Evolutionary conservation across 2,888 invertebrate genomes (phyloP), one percentile per base, ranked within the genome.

Genomic region (Blastobasis lacticolella): DNA sequence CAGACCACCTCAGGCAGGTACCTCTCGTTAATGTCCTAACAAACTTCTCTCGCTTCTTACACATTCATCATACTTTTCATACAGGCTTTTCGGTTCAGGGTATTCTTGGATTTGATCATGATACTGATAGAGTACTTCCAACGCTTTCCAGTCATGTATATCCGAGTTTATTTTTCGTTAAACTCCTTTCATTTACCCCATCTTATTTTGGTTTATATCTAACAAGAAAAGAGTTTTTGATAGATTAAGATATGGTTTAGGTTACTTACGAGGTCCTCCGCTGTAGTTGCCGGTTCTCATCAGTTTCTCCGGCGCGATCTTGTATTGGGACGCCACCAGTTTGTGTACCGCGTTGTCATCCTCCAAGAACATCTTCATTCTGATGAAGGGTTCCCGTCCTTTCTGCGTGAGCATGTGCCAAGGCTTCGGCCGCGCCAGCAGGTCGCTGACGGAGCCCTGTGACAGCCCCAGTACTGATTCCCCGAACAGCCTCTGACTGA

Each of bases 361-460:
- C 81, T 97, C 97, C 61, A 98, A 89, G 84, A 98, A 98, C 94
- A 98, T 96, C 81, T 97, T 97, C 98, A 98, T 98, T 55, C 98
- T 90, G 58, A 98, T 98, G 85, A 98, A 98, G 0, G 98, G 98
- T 73, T 98, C 98, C 37, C 98, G 91, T 1, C 97, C 97, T 79
- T 98, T 98, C 73, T 96, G 97, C 9, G 99, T 99, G 49, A 99
- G 90, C 97, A 98, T 98, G 75, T 97, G 97, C 99, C 99, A 99
- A 0, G 98, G 97, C 78, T 99, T 99, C 41, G 99, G 99, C 49
- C 99, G 88, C 37, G 99, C 99, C 58, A 99, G 89, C 45, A 99
- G 90, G 81, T 99, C 99, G 47, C 98, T 98, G 0, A 99, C 99
- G 5, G 97, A 97, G 42, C 99, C 99, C 79, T 98, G 98, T 1